Evolutionary conservation across 1,140 invertebrate genomes (phyloP).

Genomic region (Schlechtendalia chinensis): DNA sequence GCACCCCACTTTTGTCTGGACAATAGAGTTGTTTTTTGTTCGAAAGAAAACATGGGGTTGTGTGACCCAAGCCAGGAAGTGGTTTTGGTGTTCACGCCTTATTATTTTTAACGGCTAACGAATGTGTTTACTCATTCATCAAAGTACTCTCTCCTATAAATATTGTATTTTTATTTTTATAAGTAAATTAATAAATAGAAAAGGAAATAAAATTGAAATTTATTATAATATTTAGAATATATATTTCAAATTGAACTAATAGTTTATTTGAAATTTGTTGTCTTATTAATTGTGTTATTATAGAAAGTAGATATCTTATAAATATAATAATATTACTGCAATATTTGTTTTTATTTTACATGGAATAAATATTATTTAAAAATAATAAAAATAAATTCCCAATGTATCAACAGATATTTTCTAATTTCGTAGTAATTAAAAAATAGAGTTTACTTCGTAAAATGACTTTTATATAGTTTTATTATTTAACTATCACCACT

Average conservation of each 20-base stretch:
- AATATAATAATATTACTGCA: too few relatives aligned
- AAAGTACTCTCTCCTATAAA: neutral
- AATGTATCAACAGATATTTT: too few relatives aligned
- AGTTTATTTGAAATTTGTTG: neutral
- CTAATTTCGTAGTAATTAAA: too few relatives aligned
- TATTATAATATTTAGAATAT: neutral
- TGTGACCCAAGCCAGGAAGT: slow-evolving; percentile 27
- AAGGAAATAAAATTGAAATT: neutral
- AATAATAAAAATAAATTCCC: too few relatives aligned
- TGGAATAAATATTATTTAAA: too few relatives aligned
- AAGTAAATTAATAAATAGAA: neutral
- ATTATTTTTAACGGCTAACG: slow-evolving; percentile 25
- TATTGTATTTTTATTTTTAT: neutral
- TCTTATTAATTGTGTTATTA: too few relatives aligned
- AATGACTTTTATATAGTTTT: too few relatives aligned
- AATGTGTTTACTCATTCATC: slow-evolving; percentile 1
- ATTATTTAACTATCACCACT: too few relatives aligned
- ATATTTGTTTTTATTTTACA: neutral
- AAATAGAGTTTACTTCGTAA: too few relatives aligned
- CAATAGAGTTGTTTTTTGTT: slow-evolving; percentile 27
- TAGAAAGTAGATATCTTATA: neutral
- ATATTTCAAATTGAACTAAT: neutral
- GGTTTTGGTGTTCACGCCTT: slow-evolving; percentile 30
- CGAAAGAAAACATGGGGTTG: neutral
- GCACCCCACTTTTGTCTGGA: slow-evolving; percentile 17